Conservation (phyloP, 2,888 invertebrate species). For the Aleiodes alternator region DNA sequence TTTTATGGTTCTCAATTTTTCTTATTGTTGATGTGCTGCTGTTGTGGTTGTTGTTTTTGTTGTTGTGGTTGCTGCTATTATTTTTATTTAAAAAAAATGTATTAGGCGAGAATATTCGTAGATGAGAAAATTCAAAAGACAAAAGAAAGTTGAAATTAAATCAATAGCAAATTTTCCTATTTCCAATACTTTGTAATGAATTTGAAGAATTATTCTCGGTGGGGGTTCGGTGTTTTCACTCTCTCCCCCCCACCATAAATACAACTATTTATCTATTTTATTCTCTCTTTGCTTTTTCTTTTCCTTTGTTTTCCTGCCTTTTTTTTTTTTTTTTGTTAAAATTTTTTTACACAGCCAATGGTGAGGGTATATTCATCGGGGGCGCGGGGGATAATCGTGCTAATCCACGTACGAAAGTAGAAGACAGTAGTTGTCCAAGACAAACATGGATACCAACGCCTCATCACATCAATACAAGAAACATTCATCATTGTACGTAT, state of each 20-base stretch:
- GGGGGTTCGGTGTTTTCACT: background rate
- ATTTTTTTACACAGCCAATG: conserved; percentile 66
- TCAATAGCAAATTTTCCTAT: no score
- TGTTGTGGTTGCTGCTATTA: no score
- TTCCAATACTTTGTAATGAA: no score
- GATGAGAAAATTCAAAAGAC: no score
- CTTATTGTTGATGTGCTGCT: no score
- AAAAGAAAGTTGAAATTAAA: no score
- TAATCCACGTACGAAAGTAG: conserved; percentile 72
- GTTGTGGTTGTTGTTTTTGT: no score
- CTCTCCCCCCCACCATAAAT: conserved; percentile 14
- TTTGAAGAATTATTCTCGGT: no score
- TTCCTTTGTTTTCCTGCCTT: conserved; percentile 20
- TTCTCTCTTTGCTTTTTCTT: conserved; percentile 27
- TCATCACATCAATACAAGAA: conserved; percentile 72
- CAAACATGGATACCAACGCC: conserved; percentile 72
- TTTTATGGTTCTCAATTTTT: no score
- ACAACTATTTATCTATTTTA: conserved; percentile 47
- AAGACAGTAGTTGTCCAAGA: conserved; percentile 70
- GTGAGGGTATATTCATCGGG: conserved; percentile 72
- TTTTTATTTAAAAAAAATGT: no score
- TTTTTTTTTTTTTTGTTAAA: conserved; percentile 2
- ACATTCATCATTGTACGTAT: conserved; percentile 74
- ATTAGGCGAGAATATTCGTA: no score
- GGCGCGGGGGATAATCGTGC: conserved; percentile 69